Conservation (phyloP, 2,888 invertebrate genomes). For the Gastrophysa polygoni region DNA sequence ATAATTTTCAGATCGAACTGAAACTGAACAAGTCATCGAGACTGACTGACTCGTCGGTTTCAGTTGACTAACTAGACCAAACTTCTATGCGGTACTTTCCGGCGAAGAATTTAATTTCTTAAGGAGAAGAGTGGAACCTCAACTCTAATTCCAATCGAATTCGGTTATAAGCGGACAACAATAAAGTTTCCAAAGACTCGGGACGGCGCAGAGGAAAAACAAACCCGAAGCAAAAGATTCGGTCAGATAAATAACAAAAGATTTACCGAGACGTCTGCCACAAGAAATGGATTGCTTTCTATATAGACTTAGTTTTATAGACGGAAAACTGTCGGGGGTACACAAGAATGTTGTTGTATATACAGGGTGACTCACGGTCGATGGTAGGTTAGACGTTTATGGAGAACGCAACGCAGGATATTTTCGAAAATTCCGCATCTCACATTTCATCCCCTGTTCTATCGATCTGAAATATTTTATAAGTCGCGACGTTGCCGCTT, state of each 20-base stretch:
- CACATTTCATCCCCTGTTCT: too few species aligned
- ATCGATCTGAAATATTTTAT: too few species aligned
- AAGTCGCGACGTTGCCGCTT: too few species aligned
- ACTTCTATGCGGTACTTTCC: too few species aligned
- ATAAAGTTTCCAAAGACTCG: constrained; percentile 24
- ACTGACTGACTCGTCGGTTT: too few species aligned
- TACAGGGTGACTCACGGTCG: too few species aligned
- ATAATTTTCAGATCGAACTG: too few species aligned
- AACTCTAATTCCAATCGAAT: constrained; percentile 22
- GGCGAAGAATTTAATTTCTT: constrained; percentile 23
- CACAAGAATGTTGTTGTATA: too few species aligned
- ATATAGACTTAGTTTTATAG: constrained; percentile 29
- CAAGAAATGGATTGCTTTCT: constrained; percentile 37
- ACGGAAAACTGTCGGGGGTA: constrained; percentile 24
- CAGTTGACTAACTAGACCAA: constrained; percentile 1
- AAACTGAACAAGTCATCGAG: too few species aligned
- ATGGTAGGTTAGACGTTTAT: too few species aligned
- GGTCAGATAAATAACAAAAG: constrained; percentile 45
- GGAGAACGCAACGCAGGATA: too few species aligned
- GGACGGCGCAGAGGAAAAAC: constrained; percentile 23
- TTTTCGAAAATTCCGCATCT: too few species aligned
- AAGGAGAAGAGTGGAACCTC: constrained; percentile 19
- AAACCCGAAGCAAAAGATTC: constrained; percentile 35
- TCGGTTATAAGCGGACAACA: constrained; percentile 21
- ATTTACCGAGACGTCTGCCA: constrained; percentile 43